phyloP scores from a whole-genome alignment of 2,888 invertebrate genomes.

The Cybosia mesomella region DNA sequence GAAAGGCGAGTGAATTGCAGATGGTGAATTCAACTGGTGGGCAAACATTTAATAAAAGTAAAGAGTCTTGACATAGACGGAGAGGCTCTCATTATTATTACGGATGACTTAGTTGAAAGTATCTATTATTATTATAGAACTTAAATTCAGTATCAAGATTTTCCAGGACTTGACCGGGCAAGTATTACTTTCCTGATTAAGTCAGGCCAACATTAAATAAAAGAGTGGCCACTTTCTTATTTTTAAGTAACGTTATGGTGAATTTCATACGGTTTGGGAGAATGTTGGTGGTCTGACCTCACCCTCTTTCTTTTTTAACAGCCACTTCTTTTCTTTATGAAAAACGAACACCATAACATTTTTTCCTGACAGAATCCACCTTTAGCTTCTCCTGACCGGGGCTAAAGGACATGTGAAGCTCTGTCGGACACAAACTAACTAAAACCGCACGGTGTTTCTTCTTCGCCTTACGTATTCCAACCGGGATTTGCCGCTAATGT shows the following conservation, averaged over 20 bases:
- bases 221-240: neutral
- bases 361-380: too few species aligned
- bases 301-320: too few species aligned
- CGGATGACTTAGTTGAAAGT: constrained; percentile 22
- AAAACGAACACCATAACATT: too few species aligned
- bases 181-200: neutral
- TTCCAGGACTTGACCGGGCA: neutral
- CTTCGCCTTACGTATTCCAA: too few species aligned
- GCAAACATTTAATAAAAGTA: constrained; percentile 59
- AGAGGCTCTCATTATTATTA: constrained; percentile 38
- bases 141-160: neutral
- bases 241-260: neutral
- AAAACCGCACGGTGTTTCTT: too few species aligned
- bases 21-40: constrained; percentile 40
- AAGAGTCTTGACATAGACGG: constrained; percentile 47
- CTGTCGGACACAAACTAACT: too few species aligned
- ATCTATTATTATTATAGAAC: neutral
- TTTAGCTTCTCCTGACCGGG: too few species aligned
- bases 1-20: constrained; percentile 39
- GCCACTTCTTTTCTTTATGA: too few species aligned
- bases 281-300: neutral
- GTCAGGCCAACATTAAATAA: too few species aligned
- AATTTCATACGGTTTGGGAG: neutral
- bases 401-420: too few species aligned
- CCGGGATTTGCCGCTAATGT: too few species aligned